Base-by-base conservation (phyloP, 2,797 vertebrate genomes). In the Clarias platycephalus region DNA sequence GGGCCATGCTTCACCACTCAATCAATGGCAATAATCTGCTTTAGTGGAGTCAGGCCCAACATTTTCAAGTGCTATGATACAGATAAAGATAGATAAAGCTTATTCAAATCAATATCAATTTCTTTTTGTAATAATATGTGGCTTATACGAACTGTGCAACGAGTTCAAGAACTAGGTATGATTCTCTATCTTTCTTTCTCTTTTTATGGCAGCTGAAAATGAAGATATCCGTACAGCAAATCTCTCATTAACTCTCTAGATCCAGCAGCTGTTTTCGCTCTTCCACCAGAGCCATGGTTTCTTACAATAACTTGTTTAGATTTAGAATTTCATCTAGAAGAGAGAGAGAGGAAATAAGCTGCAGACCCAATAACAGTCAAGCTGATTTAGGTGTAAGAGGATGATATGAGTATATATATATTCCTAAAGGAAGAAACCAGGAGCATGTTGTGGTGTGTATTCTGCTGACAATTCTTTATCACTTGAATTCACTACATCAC, bases 21-120 rank as follows among this genome's bases (percentile, higher is more conserved):
- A 24, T 60, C 57, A 62, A 62, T 26, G 4, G 24, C 34, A 62
- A n/a, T n/a, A 78, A 78, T 78, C 31, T 60, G 57, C 57, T 62
- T 62, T 62, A 37, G 37, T 37, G 34, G 57, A 40, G 34, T 62
- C 58, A 18, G 22, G 13, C 13, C 16, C 34, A 75, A 22, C 49
- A 62, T 78, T 62, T 78, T 40, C 58, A 40, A 79, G 76, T 18
- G 57, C 34, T 12, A 44, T 24, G 26, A 79, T 79, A 62, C 8
- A 40, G 58, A 63, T 40, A 63, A 79, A 63, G 58, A 44, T 2
- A 44, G 58, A 63, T 44, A 40, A 62, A n/a, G 24, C 13, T 40
- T 8, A 62, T 78, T 62, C 22, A 24, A 78, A 78, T 78, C 58
- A 3, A 44, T 40, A 44, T 40, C 34, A 79, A 44, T 63, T 63